Evolutionary conservation across 23 tunicate genomes (phyloP).

Genomic region (Clavelina lepadiformis): DNA sequence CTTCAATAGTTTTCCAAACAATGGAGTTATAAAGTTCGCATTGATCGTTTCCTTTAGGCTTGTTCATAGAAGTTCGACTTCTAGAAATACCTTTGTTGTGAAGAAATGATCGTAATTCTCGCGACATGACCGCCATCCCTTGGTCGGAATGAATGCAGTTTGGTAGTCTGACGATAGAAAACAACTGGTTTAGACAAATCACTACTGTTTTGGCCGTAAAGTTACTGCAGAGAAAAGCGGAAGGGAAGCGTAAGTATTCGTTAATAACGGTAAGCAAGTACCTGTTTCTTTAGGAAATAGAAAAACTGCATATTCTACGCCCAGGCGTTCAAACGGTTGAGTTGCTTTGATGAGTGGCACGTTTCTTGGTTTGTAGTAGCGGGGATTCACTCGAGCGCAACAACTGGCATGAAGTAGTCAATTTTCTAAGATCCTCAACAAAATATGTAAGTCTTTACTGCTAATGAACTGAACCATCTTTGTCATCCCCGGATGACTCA

Average conservation of each 20-base stretch:
- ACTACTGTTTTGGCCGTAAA: background rate
- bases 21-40: too few species aligned
- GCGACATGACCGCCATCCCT: too few species aligned
- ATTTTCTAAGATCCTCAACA: background rate
- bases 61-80: too few species aligned
- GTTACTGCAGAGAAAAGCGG: conserved; percentile 2
- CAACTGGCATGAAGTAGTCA: background rate
- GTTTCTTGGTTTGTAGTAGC: background rate
- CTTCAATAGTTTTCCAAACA: too few species aligned
- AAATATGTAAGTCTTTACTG: background rate
- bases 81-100: too few species aligned
- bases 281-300: background rate
- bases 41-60: too few species aligned
- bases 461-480: too few species aligned
- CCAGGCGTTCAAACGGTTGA: background rate
- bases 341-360: conserved; percentile 8
- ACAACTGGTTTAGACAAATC: background rate
- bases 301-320: background rate
- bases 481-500: conserved; percentile 1
- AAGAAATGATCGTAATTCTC: too few species aligned
- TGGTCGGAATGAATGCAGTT: too few species aligned
- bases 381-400: too few species aligned
- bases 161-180: too few species aligned
- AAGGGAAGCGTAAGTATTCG: conserved; percentile 6
- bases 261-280: conserved; percentile 2